Evolutionary conservation across 2,888 invertebrate species (phyloP).

Genomic region (Trachelus troglodyta): DNA sequence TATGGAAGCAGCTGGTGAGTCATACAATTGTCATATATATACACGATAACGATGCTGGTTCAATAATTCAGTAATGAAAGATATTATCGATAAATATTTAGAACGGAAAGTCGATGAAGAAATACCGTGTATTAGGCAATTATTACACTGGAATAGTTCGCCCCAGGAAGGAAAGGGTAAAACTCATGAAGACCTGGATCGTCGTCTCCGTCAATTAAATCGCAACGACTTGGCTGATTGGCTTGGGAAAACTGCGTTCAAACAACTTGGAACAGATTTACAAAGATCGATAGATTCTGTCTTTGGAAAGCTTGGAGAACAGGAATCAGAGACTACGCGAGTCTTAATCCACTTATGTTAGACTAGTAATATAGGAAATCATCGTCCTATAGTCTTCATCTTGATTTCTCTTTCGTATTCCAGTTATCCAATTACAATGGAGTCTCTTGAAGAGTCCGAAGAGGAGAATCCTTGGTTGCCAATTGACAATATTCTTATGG

Average conservation of each 20-base stretch:
- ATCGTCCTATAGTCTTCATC: not conserved
- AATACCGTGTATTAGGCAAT: constrained; percentile 69
- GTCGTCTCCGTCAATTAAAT: constrained; percentile 72
- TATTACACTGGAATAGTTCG: constrained; percentile 72
- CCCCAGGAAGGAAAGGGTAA: constrained; percentile 69
- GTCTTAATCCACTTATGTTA: not conserved
- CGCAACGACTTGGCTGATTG: constrained; percentile 72
- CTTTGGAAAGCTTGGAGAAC: constrained; percentile 42
- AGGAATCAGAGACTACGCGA: constrained; percentile 40
- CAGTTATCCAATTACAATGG: constrained; percentile 40
- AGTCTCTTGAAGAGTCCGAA: constrained; percentile 22
- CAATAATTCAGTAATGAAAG: constrained; percentile 11
- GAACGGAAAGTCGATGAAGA: constrained; percentile 68
- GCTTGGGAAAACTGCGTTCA: constrained; percentile 71
- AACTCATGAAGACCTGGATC: constrained; percentile 70
- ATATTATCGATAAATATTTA: constrained; percentile 31
- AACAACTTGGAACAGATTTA: constrained; percentile 69
- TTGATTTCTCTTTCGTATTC: constrained; percentile 13
- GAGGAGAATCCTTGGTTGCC: constrained; percentile 48
- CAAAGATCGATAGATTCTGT: constrained; percentile 53
- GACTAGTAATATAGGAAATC: not conserved
- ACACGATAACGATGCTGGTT: constrained; percentile 1
- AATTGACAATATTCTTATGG: constrained; percentile 46
- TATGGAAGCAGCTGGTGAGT: constrained; percentile 65
- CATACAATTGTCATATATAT: not conserved